Evolutionary conservation across 2,797 vertebrate genomes (phyloP).

Genomic region (Melanotaenia nigrans): DNA sequence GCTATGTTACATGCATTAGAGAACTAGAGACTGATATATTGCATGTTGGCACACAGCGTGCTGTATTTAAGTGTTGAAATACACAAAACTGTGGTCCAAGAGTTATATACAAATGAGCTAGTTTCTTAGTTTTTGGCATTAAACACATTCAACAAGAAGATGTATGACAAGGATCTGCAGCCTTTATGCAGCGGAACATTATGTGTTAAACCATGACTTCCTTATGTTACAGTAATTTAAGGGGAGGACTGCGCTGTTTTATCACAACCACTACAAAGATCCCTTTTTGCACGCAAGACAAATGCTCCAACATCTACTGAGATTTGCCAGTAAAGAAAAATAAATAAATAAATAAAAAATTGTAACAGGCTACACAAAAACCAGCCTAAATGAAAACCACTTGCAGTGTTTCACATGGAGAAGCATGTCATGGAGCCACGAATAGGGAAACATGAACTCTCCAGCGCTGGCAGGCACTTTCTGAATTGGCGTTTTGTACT

Average conservation of each 20-base stretch:
- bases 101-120: slow-evolving; percentile 50
- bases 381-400: slow-evolving; percentile 21
- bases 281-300: slow-evolving; percentile 4
- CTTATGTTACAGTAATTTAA: slow-evolving; percentile 44
- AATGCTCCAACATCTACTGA: slow-evolving; percentile 5
- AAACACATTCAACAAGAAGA: slow-evolving; percentile 32
- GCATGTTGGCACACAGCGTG: slow-evolving; percentile 46
- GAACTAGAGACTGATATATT: slow-evolving; percentile 71
- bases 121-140: slow-evolving; percentile 53
- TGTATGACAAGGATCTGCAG: slow-evolving; percentile 34
- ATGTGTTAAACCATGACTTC: slow-evolving; percentile 45
- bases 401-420: slow-evolving; percentile 13
- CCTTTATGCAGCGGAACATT: slow-evolving; percentile 37
- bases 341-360: slow-evolving; percentile 11
- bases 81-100: slow-evolving; percentile 52
- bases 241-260: slow-evolving; percentile 32
- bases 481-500: slow-evolving; percentile 27
- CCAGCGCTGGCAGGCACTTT: slow-evolving; percentile 14
- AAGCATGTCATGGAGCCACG: slow-evolving; percentile 11
- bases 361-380: slow-evolving; percentile 5
- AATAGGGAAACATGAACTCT: slow-evolving; percentile 2
- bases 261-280: slow-evolving; percentile 20
- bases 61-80: slow-evolving; percentile 61
- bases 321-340: slow-evolving; percentile 8
- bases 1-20: slow-evolving; percentile 64